These are phyloP conservation scores for Cavia porcellus DNA, from an alignment of 2,113 vertebrate species.

Conservation along the genomic window DNA sequence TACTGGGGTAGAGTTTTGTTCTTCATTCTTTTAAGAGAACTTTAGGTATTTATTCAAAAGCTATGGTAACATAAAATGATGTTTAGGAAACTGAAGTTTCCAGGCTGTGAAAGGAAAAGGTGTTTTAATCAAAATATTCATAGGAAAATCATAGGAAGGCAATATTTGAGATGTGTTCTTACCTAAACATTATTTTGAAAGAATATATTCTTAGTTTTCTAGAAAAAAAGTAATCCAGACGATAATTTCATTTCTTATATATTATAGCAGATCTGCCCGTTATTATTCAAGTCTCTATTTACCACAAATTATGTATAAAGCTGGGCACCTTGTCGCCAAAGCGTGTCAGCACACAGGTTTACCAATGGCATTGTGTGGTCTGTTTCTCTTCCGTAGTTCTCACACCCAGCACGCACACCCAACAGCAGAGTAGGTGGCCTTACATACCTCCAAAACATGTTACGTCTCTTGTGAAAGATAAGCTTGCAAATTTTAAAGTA, in stretches of 20 bases:
- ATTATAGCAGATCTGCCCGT: background rate
- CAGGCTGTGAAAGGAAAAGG: background rate
- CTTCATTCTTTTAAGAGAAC: slow-evolving; percentile 29
- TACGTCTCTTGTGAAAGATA: slow-evolving; percentile 1
- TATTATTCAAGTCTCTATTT: background rate
- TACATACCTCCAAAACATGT: background rate
- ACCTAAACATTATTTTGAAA: slow-evolving; percentile 9
- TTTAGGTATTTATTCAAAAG: background rate
- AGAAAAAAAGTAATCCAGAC: background rate
- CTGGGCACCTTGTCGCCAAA: background rate
- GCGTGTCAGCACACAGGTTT: background rate
- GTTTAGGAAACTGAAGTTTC: background rate
- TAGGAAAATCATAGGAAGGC: background rate
- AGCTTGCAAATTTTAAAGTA: background rate
- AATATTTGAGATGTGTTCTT: slow-evolving; percentile 4
- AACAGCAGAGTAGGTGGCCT: background rate
- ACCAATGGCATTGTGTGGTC: background rate
- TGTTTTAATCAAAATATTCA: background rate
- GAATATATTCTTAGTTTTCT: background rate
- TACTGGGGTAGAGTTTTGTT: background rate
- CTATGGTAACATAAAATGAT: background rate
- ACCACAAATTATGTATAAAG: background rate
- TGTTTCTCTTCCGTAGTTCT: background rate
- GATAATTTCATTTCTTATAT: background rate
- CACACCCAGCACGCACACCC: background rate